Conservation (phyloP, 2,888 invertebrate genomes). For the Proisotoma minuta region DNA sequence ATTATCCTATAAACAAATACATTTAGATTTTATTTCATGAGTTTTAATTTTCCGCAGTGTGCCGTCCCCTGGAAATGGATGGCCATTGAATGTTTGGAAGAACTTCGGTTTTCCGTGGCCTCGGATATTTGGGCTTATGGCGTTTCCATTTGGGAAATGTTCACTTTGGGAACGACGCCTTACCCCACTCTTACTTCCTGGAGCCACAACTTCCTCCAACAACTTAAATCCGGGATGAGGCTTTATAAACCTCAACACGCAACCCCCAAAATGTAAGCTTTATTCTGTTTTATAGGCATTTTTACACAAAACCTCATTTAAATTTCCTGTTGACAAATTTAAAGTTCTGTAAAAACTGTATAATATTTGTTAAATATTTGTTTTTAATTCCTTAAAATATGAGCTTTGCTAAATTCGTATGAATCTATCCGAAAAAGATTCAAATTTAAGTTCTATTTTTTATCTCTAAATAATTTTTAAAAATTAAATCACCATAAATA, state of each 20-base stretch:
- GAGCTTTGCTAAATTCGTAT: no score
- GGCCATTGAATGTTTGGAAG: slow-evolving; percentile 25
- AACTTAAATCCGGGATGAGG: slow-evolving; percentile 22
- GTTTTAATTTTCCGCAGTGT: slow-evolving; percentile 8
- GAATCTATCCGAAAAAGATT: no score
- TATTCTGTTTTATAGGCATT: no score
- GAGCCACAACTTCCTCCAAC: slow-evolving; percentile 19
- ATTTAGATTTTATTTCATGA: background rate
- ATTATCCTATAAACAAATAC: background rate
- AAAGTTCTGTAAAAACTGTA: no score
- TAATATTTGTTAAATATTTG: no score
- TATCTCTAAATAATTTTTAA: no score
- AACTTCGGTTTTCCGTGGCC: slow-evolving; percentile 48
- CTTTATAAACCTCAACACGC: slow-evolving; percentile 25
- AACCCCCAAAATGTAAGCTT: slow-evolving; percentile 21
- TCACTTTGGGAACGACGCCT: slow-evolving; percentile 46
- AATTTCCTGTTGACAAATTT: no score
- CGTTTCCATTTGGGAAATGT: slow-evolving; percentile 50
- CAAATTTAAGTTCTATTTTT: no score
- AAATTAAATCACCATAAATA: no score
- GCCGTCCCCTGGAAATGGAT: slow-evolving; percentile 48
- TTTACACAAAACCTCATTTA: no score
- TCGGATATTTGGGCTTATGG: slow-evolving; percentile 50
- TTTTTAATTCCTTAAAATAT: no score
- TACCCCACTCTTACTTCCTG: slow-evolving; percentile 23